These are phyloP conservation scores for Erebia aethiops DNA, from an alignment of 2,888 invertebrate species.

Conservation along the genomic window DNA sequence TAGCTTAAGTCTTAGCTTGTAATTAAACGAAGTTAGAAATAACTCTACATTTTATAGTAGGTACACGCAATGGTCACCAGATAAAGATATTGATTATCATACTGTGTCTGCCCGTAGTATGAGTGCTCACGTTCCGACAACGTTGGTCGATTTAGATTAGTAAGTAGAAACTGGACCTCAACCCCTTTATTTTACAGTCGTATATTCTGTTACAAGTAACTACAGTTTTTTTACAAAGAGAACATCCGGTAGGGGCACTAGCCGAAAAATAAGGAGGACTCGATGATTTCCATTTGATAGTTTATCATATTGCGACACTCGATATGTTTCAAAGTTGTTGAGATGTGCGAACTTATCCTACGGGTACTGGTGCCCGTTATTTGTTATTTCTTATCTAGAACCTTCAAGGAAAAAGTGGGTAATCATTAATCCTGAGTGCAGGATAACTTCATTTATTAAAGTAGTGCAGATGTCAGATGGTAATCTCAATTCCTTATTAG, in stretches of 20 bases:
- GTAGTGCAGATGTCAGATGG: constrained; percentile 15
- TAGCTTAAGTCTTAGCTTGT: background rate
- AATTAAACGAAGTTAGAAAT: constrained; percentile 1
- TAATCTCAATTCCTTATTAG: constrained; percentile 11
- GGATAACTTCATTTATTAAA: constrained; percentile 11
- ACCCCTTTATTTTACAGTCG: background rate
- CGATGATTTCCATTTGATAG: background rate
- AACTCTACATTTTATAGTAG: constrained; percentile 7
- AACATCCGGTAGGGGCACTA: background rate
- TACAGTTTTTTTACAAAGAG: background rate
- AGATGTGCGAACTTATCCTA: background rate
- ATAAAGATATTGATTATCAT: constrained; percentile 2
- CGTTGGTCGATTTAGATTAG: background rate
- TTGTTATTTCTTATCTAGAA: constrained; percentile 12
- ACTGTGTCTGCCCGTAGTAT: background rate
- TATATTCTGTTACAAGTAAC: background rate
- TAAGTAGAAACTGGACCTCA: no score
- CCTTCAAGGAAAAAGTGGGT: constrained; percentile 10
- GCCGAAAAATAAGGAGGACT: background rate
- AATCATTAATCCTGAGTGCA: constrained; percentile 12
- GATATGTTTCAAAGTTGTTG: background rate
- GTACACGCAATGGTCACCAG: constrained; percentile 7
- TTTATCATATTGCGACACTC: background rate
- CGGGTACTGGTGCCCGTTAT: constrained; percentile 4
- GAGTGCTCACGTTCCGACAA: background rate